These are phyloP conservation scores for Catostylus mosaicus DNA, from an alignment of 30 jellyfish, hydroid and myxozoan species.

Conservation along the genomic window DNA sequence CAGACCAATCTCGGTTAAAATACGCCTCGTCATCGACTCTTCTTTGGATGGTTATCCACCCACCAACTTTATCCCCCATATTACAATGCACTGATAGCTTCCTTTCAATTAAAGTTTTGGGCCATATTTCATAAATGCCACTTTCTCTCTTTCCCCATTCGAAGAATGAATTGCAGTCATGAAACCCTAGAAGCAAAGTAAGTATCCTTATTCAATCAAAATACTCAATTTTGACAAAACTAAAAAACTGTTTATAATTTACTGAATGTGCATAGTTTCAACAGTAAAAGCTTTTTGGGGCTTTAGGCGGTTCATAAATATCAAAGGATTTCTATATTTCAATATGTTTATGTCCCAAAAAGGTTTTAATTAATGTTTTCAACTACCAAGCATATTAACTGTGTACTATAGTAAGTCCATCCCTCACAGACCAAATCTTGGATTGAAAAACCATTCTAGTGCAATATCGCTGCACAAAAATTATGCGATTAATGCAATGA, in stretches of 20 bases:
- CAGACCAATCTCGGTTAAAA: constrained; percentile 5
- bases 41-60: constrained; percentile 28
- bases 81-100: not conserved
- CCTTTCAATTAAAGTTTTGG: not conserved
- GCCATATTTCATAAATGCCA: constrained; percentile 10
- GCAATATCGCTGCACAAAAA: too few species aligned
- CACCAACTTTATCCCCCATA: constrained; percentile 8
- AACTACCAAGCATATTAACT: too few species aligned
- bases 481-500: too few species aligned
- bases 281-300: not conserved
- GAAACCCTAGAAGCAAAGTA: constrained; percentile 1
- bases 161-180: not conserved
- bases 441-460: too few species aligned
- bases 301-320: too few species aligned
- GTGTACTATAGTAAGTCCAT: too few species aligned
- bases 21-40: not conserved
- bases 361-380: too few species aligned
- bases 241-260: not conserved
- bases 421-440: too few species aligned
- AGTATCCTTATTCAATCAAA: too few species aligned
- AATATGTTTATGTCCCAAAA: too few species aligned
- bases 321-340: too few species aligned
- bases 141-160: constrained; percentile 12
- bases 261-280: not conserved
- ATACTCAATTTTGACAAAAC: too few species aligned